Base-by-base conservation (phyloP, 2,113 vertebrate species). In the Stictonetta naevosa region DNA sequence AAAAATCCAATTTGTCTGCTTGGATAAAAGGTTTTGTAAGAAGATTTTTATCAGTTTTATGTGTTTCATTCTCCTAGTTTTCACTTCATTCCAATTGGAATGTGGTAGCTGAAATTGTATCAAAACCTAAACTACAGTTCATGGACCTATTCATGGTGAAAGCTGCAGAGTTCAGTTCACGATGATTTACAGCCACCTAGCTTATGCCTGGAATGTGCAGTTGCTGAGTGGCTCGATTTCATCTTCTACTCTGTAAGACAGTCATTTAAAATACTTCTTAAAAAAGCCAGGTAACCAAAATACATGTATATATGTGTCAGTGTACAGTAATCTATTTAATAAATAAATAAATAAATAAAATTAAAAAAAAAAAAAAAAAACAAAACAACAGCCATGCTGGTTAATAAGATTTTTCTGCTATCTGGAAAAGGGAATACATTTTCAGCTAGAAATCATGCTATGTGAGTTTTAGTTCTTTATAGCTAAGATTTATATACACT, bases 401-500 rank as follows among this genome's bases (percentile, higher is more conserved):
- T 60, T 95, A 92, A 86, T 83, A 83, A 79, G 66, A 64, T 53
- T 86, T 77, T 84, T 86, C 91, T 38, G 66, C 44, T 91, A 44
- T 60, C 59, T 77, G 18, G 55, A 74, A 95, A 90, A 73, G 13
- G 7, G 44, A 86, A 85, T 80, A 33, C 80, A 60, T 90, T 92
- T 93, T 86, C 58, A 74, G 60, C 72, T 58, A 74, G 44, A 56
- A 93, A 88, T 92, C 67, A 80, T 23, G 29, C 33, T 53, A 26
- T 69, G 23, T 34, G 80, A 86, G 66, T 91, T 90, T 86, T 44
- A 69, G 62, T 44, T 29, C 55, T 86, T 86, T 74, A n/a, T 2
- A 66, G 40, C 12, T 69, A 53, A 91, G 86, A 96, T 83, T 92
- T 92, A 93, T 88, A 55, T 38, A 46, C 68, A 77, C 40, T 91